Conservation (phyloP, 2,113 vertebrate genomes). For the Poeciliopsis prolifica region DNA sequence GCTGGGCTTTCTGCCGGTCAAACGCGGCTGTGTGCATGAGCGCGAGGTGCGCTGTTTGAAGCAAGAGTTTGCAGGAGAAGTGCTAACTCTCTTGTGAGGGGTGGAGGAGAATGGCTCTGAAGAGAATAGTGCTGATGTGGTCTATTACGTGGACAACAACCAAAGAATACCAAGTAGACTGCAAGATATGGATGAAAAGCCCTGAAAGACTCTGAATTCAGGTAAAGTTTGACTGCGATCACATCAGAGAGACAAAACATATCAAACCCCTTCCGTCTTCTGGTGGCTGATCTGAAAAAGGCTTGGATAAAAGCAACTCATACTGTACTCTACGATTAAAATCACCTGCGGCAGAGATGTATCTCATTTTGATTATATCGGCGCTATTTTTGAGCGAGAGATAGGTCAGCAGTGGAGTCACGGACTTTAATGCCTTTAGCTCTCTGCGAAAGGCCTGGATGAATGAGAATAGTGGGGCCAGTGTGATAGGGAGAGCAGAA, state of each 20-base stretch:
- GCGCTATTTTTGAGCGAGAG: constrained; percentile 49
- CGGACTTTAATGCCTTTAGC: constrained; percentile 61
- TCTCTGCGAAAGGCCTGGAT: constrained; percentile 34
- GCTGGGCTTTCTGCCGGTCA: constrained; percentile 17
- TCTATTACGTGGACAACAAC: constrained; percentile 46
- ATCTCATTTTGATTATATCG: constrained; percentile 71
- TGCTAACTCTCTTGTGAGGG: constrained; percentile 36
- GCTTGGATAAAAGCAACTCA: constrained; percentile 24
- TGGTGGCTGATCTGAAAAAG: constrained; percentile 37
- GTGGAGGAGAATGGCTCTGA: constrained; percentile 32
- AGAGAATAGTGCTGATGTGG: constrained; percentile 66
- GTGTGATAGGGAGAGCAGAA: constrained; percentile 67
- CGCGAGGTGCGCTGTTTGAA: constrained; percentile 57
- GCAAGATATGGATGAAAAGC: constrained; percentile 49
- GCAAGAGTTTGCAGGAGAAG: constrained; percentile 10
- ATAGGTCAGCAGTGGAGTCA: constrained; percentile 57
- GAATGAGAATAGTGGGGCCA: constrained; percentile 38
- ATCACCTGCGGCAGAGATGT: constrained; percentile 31
- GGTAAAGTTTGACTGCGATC: constrained; percentile 37
- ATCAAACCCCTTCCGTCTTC: constrained; percentile 7
- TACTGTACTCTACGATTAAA: constrained; percentile 28
- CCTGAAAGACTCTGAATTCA: constrained; percentile 45
- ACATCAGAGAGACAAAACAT: constrained; percentile 15
- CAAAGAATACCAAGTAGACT: constrained; percentile 37
- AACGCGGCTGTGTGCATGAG: constrained; percentile 24